Percentiles rank a stretch among this genome's conserved stretches.
phyloP scores from a whole-genome alignment of 2,113 vertebrate genomes.

The human region GRCh38 chr2:112006001-112006500 shows the following conservation, averaged over 20 bases:
- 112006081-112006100: no score
- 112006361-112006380: neutral
- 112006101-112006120: no score
- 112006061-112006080: no score
- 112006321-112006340: neutral
- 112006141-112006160: no score
- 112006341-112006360: neutral
- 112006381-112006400: neutral
- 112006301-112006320: neutral
- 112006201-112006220: neutral
- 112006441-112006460: fast-evolving
- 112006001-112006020: no score
- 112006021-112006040: no score
- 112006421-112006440: neutral
- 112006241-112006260: neutral
- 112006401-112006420: neutral
- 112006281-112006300: neutral
- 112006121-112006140: no score
- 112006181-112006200: neutral
- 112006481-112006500: neutral
- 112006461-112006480: neutral
- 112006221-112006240: neutral
- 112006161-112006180: no score
- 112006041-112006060: no score
- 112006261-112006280: neutral